These are phyloP conservation scores for Zygogramma bicolorata DNA, from an alignment of 2,888 invertebrate species.

Conservation along the genomic window DNA sequence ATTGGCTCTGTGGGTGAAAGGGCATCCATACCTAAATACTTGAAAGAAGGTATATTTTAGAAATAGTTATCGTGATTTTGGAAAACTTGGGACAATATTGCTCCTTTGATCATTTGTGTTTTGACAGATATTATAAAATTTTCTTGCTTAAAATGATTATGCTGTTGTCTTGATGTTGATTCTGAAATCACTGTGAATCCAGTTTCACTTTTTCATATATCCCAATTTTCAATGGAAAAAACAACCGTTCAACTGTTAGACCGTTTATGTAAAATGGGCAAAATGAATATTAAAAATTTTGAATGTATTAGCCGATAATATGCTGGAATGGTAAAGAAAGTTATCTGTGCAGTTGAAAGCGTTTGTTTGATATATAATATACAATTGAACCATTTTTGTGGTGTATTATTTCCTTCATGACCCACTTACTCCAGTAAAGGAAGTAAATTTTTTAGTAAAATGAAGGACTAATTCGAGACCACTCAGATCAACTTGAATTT, in stretches of 20 bases:
- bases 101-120: constrained; percentile 39
- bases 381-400: constrained; percentile 56
- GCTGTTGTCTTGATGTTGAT: constrained; percentile 60
- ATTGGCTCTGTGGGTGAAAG: constrained; percentile 65
- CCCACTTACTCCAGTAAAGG: not conserved
- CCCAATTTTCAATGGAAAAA: constrained; percentile 45
- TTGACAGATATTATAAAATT: constrained; percentile 12
- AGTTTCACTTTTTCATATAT: constrained; percentile 58
- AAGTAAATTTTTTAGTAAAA: too few species aligned
- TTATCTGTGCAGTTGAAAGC: constrained; percentile 58
- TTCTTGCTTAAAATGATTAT: constrained; percentile 21
- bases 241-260: constrained; percentile 63
- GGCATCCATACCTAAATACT: constrained; percentile 58
- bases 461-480: too few species aligned
- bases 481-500: too few species aligned
- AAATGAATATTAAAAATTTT: constrained; percentile 51
- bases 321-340: constrained; percentile 47
- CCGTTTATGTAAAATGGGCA: constrained; percentile 52
- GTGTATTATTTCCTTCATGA: constrained; percentile 38
- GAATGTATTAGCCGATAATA: constrained; percentile 46
- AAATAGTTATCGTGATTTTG: constrained; percentile 60
- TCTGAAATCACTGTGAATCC: constrained; percentile 59
- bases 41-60: constrained; percentile 53
- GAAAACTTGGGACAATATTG: constrained; percentile 61
- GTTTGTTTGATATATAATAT: constrained; percentile 61